Conservation (phyloP, 2,797 vertebrate genomes). For the Hybognathus amarus region DNA sequence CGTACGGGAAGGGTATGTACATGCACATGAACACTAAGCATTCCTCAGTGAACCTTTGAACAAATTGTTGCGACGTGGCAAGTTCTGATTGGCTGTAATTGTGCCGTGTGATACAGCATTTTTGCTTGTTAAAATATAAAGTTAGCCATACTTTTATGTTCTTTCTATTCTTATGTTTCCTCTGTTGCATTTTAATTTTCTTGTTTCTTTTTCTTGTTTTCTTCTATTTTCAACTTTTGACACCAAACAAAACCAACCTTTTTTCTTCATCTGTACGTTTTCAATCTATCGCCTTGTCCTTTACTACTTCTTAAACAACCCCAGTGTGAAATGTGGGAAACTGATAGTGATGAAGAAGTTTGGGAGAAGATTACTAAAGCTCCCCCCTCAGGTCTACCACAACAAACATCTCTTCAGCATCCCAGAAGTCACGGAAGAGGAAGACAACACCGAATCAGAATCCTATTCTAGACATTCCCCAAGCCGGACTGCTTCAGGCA, state of each 20-base stretch:
- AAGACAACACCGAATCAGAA: conserved; percentile 75
- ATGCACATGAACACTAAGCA: not conserved
- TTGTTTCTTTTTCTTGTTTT: conserved; percentile 50
- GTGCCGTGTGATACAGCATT: not conserved
- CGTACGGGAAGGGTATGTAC: conserved; percentile 73
- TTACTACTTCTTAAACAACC: conserved; percentile 9
- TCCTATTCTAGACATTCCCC: conserved; percentile 27
- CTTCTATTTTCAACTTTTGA: conserved; percentile 55
- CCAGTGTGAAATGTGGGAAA: conserved; percentile 81
- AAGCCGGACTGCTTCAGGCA: conserved; percentile 1
- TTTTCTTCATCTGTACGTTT: not conserved
- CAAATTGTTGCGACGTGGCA: not conserved
- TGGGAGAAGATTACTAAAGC: conserved; percentile 90
- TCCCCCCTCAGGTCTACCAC: conserved; percentile 81
- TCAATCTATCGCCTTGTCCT: conserved; percentile 31
- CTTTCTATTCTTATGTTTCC: conserved; percentile 51
- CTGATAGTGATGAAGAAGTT: conserved; percentile 94
- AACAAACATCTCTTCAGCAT: conserved; percentile 92
- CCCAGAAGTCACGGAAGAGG: conserved; percentile 91
- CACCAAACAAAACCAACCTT: conserved; percentile 62
- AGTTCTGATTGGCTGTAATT: not conserved
- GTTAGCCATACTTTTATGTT: conserved; percentile 38
- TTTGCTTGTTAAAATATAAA: not conserved
- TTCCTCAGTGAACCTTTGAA: not conserved
- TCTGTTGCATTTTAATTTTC: conserved; percentile 58